phyloP scores from a whole-genome alignment of 2,113 vertebrate genomes.

The Columba livia region DNA sequence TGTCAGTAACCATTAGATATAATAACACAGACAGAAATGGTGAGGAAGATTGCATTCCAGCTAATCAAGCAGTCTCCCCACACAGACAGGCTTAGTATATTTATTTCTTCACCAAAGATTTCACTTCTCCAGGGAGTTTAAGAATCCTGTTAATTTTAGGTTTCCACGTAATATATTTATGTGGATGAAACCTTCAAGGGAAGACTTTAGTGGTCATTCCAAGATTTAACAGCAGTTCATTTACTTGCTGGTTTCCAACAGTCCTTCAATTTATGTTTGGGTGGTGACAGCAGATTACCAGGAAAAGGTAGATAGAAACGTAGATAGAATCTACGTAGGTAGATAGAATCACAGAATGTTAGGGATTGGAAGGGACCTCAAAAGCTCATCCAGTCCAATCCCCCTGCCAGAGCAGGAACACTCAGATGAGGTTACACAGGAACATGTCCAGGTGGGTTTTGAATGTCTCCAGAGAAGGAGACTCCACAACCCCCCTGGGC shows the following conservation, averaged over 20 bases:
- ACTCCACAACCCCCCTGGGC: too few species aligned
- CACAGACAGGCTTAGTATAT: neutral
- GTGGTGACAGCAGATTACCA: neutral
- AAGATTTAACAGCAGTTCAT: neutral
- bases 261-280: neutral
- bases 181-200: neutral
- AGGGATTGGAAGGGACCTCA: too few species aligned
- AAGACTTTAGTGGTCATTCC: neutral
- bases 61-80: neutral
- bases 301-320: neutral
- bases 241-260: neutral
- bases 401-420: too few species aligned
- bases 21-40: neutral
- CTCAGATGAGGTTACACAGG: too few species aligned
- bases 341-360: too few species aligned
- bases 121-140: neutral
- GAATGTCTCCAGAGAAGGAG: too few species aligned
- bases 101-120: neutral
- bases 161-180: neutral
- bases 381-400: too few species aligned
- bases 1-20: neutral
- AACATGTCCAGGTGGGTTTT: too few species aligned
- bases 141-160: neutral
- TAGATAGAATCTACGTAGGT: too few species aligned
- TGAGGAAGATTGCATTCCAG: neutral